Percentiles rank a stretch among this genome's conserved stretches.
Conservation (phyloP, 2,888 invertebrate species). For the Entomobrya proxima region DNA sequence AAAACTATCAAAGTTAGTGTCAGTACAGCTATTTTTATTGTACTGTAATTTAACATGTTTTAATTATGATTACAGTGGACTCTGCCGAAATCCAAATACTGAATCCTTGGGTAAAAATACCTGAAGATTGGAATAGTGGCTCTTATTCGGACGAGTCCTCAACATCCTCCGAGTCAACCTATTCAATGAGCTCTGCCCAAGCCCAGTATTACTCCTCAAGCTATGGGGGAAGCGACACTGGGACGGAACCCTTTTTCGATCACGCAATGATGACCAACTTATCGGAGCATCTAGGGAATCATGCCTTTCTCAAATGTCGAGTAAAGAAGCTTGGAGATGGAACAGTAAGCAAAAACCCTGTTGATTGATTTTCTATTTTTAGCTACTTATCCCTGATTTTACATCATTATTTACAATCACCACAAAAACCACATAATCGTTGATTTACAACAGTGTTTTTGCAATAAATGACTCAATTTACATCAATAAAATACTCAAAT, state of each 20-base stretch:
- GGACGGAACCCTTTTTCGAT: constrained; percentile 74
- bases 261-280: constrained; percentile 75
- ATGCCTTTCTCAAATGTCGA: constrained; percentile 74
- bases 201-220: constrained; percentile 67
- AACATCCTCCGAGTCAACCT: constrained; percentile 67
- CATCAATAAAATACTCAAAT: not conserved
- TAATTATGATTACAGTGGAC: constrained; percentile 69
- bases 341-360: constrained; percentile 64
- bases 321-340: constrained; percentile 74
- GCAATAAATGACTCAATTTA: not conserved
- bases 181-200: constrained; percentile 58
- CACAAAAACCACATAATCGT: not conserved
- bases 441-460: not conserved
- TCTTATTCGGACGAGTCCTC: constrained; percentile 70
- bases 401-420: not conserved
- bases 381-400: not conserved
- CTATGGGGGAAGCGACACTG: constrained; percentile 52
- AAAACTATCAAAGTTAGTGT: not conserved
- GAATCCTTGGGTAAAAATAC: constrained; percentile 75
- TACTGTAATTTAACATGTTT: not conserved
- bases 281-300: constrained; percentile 73
- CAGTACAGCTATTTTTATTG: not conserved
- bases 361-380: not conserved
- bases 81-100: constrained; percentile 73
- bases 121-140: constrained; percentile 72